A percentile compares a stretch with the other conserved stretches of the same genome.
phyloP scores from a whole-genome alignment of 2,888 invertebrate species.

The Drosophila stalkeri region DNA sequence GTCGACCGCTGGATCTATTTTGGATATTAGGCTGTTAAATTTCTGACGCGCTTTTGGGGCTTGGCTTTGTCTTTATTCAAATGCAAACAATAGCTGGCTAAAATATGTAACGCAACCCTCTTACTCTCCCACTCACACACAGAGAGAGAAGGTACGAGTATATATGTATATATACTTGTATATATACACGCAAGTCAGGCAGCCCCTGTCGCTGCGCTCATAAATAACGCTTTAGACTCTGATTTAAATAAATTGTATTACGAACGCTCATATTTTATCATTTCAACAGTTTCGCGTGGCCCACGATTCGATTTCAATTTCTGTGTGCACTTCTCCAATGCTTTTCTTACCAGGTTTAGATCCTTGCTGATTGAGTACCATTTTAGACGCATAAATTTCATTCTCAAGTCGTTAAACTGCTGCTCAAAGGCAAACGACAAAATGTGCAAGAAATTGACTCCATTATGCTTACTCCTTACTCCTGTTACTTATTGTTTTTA shows the following conservation, averaged over 20 bases:
- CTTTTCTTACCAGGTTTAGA: slow-evolving; percentile 25
- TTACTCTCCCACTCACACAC: not conserved
- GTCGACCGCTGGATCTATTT: slow-evolving; percentile 55
- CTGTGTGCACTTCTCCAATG: slow-evolving; percentile 44
- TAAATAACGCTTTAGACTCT: slow-evolving; percentile 84
- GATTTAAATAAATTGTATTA: slow-evolving; percentile 84
- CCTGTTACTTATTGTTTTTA: not conserved
- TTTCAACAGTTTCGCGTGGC: slow-evolving; percentile 65
- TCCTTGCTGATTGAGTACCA: slow-evolving; percentile 65
- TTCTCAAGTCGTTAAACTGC: slow-evolving; percentile 45
- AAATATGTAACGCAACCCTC: slow-evolving; percentile 51
- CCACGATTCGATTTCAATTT: slow-evolving; percentile 66
- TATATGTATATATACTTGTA: not conserved
- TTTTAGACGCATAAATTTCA: slow-evolving; percentile 61
- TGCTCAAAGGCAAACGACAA: slow-evolving; percentile 25
- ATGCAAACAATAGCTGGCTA: slow-evolving; percentile 72
- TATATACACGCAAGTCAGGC: slow-evolving; percentile 51
- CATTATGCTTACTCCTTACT: slow-evolving; percentile 4
- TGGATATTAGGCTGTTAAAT: slow-evolving; percentile 75
- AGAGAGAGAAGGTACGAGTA: not conserved
- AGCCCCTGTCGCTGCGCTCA: slow-evolving; percentile 57
- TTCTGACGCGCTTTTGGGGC: slow-evolving; percentile 79
- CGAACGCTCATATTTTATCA: slow-evolving; percentile 80
- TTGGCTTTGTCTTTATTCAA: slow-evolving; percentile 77
- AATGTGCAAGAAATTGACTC: slow-evolving; percentile 35